phyloP scores from a whole-genome alignment of 1,140 invertebrate species.

The Trichonephila clavipes region DNA sequence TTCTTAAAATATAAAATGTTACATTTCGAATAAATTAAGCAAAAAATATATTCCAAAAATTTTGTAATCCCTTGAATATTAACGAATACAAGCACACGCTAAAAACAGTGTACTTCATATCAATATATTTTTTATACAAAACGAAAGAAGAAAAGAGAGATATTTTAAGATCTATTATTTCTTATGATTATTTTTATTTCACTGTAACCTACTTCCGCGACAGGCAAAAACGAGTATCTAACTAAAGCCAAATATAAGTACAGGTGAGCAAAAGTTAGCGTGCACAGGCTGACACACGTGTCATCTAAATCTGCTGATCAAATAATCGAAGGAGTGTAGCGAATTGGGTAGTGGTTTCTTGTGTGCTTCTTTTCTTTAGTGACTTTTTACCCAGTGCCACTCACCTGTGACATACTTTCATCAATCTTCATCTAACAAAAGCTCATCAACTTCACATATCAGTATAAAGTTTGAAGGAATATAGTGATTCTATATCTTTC shows the following conservation, averaged over 20 bases:
- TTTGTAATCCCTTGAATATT: too few species aligned
- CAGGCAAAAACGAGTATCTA: conserved; percentile 6
- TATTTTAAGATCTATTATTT: background rate
- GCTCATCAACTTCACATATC: background rate
- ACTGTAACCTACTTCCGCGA: background rate
- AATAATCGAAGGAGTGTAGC: conserved; percentile 58
- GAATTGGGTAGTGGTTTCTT: conserved; percentile 44
- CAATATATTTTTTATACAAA: too few species aligned
- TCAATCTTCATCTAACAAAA: background rate
- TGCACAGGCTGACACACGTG: conserved; percentile 9
- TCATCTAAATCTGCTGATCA: conserved; percentile 49
- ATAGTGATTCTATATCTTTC: too few species aligned
- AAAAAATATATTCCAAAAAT: too few species aligned
- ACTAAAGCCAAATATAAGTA: conserved; percentile 26
- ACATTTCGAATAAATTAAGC: too few species aligned
- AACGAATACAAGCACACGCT: too few species aligned
- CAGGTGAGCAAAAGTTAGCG: conserved; percentile 11
- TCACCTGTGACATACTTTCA: background rate
- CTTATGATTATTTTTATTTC: background rate
- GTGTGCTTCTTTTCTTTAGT: background rate
- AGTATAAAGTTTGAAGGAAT: too few species aligned
- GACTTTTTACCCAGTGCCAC: background rate
- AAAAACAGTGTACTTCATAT: too few species aligned
- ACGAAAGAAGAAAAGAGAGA: too few species aligned
- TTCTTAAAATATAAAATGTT: too few species aligned